Evolutionary conservation across 2,888 invertebrate species (phyloP).

Genomic region (Troides aeacus): DNA sequence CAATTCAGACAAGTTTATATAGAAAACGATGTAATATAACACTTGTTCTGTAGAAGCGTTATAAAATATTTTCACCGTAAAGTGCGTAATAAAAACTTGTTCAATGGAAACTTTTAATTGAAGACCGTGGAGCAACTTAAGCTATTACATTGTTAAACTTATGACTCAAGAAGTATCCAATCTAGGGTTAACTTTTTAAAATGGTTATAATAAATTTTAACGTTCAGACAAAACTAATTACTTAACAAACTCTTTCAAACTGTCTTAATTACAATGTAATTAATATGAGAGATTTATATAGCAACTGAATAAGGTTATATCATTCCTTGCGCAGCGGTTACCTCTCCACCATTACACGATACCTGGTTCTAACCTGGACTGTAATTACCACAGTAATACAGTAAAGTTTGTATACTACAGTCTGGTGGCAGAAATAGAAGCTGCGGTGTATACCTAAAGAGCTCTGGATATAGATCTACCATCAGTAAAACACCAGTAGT

Average conservation of each 20-base stretch:
- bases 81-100: slow-evolving; percentile 1
- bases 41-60: background rate
- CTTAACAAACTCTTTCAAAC: background rate
- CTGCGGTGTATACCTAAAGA: no score
- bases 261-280: background rate
- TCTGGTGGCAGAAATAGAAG: no score
- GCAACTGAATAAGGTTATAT: background rate
- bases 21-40: background rate
- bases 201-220: background rate
- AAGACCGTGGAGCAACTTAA: slow-evolving; percentile 2
- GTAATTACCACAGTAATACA: no score
- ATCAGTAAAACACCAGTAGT: no score
- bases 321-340: no score
- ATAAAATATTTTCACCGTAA: background rate
- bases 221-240: background rate
- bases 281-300: background rate
- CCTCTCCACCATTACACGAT: no score
- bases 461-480: no score
- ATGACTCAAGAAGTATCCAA: background rate
- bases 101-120: slow-evolving; percentile 9
- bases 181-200: slow-evolving; percentile 4
- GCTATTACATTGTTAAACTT: slow-evolving; percentile 14
- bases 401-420: no score
- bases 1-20: background rate
- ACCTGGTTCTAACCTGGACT: no score